These are phyloP conservation scores for Geopemphigus sp. DNA, from an alignment of 1,140 invertebrate genomes.

Conservation along the genomic window DNA sequence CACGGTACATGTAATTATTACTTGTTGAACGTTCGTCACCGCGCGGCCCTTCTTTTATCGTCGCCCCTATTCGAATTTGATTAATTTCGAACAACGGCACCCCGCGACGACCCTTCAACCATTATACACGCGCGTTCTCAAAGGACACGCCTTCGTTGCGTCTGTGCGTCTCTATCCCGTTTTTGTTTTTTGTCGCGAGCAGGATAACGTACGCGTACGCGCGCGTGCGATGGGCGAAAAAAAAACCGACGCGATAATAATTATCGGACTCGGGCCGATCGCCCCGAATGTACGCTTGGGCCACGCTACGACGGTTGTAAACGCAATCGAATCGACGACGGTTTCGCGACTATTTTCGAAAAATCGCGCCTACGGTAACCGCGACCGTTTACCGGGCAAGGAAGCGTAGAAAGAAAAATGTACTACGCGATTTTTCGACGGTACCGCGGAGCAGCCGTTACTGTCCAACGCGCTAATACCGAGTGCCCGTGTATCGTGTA, in stretches of 20 bases:
- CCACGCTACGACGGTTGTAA: too few species aligned
- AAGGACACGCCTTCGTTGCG: constrained; percentile 34
- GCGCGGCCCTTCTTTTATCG: not conserved
- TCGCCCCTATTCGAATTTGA: constrained; percentile 25
- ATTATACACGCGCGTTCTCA: constrained; percentile 24
- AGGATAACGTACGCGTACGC: not conserved
- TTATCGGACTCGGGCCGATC: not conserved
- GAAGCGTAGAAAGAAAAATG: too few species aligned
- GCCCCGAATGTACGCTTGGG: too few species aligned
- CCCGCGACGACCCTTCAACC: not conserved
- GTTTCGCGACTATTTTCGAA: too few species aligned
- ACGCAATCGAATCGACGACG: too few species aligned
- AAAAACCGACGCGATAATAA: not conserved
- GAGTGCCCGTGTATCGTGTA: too few species aligned
- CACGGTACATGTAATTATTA: constrained; percentile 27
- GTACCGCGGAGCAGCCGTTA: too few species aligned
- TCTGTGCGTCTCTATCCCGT: not conserved
- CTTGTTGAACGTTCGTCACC: constrained; percentile 37
- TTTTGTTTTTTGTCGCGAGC: not conserved
- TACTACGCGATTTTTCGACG: too few species aligned
- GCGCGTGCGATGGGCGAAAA: not conserved
- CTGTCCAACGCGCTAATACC: too few species aligned
- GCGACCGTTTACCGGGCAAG: too few species aligned
- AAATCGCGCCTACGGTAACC: too few species aligned
- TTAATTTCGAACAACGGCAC: constrained; percentile 29